Base-by-base conservation (phyloP, 2,888 invertebrate genomes). In the Aradus depressus region DNA sequence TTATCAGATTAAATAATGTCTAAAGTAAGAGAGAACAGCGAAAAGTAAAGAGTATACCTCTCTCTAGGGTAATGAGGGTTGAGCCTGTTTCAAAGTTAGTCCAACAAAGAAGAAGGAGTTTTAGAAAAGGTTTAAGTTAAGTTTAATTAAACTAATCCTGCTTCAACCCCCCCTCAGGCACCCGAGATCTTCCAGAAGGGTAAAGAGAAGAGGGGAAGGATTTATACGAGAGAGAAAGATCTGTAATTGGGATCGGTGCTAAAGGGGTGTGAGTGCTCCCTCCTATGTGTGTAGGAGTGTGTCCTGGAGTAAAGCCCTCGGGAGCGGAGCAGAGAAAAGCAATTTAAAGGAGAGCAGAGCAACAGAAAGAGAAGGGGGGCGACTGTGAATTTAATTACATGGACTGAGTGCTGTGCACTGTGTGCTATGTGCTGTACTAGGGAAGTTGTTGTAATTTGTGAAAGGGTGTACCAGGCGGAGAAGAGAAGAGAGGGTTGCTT, bases 301-400 rank as follows among this genome's bases (percentile, higher is more conserved):
- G n/a, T n/a, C n/a, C n/a, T n/a, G 39, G 49, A 14, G 10, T 22
- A 6, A 14, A 19, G 19, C 5, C 3, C 4, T 4, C 8, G 32
- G 32, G 3, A 10, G 14, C 3, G 12, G 3, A 32, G 28, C 4
- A 43, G 53, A 50, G 50, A 44, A 51, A 54, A 53, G 53, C 55
- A 55, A 55, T 55, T 55, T 55, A 55, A 52, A 53, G 41, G 55
- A 51, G 41, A 34, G 44, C 16, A 22, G 25, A 14, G 31, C 34
- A 51, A 34, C 22, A 28, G 34, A 28, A 35, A 43, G 42, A 31
- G 32, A 21, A 39, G 50, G 47, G 22, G 18, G 41, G 35, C 45
- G 41, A 48, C 55, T 50, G 43, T 50, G 56, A 56, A 56, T 56
- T 56, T 56, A 56, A 56, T 56, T 56, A 56, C 52, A 49, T 34